These are phyloP conservation scores for Lymantria dispar DNA, from an alignment of 2,888 invertebrate genomes.

Conservation along the genomic window DNA sequence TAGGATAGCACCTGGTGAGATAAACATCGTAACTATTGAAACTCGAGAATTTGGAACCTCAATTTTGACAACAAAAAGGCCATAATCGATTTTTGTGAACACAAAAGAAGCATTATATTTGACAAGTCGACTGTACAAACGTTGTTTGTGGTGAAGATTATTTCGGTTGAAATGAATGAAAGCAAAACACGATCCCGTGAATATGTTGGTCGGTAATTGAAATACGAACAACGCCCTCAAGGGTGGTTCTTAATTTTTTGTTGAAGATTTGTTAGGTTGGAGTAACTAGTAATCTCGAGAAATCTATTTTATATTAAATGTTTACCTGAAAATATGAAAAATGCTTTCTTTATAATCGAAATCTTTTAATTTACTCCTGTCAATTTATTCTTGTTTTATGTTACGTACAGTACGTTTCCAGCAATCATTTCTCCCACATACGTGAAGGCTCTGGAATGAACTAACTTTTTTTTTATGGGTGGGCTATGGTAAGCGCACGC, in stretches of 20 bases:
- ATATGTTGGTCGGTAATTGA: slow-evolving; percentile 74
- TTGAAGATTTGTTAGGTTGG: slow-evolving; percentile 36
- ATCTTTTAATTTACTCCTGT: too few species aligned
- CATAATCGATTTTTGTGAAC: slow-evolving; percentile 77
- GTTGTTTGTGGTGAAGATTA: slow-evolving; percentile 81
- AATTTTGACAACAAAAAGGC: slow-evolving; percentile 82
- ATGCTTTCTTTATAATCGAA: too few species aligned
- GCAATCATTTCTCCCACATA: too few species aligned
- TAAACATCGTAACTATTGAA: slow-evolving; percentile 79
- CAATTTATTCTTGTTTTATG: too few species aligned
- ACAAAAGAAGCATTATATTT: slow-evolving; percentile 79
- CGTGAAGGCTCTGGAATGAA: too few species aligned
- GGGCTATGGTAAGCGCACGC: too few species aligned
- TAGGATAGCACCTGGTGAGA: slow-evolving; percentile 75
- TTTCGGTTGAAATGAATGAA: slow-evolving; percentile 81
- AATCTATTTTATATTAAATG: slow-evolving; percentile 29
- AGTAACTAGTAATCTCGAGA: slow-evolving; percentile 42
- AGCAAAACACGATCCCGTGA: slow-evolving; percentile 77
- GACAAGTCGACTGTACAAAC: slow-evolving; percentile 78
- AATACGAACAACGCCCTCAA: slow-evolving; percentile 66
- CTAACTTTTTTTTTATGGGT: too few species aligned
- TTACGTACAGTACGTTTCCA: too few species aligned
- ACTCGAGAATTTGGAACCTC: slow-evolving; percentile 78
- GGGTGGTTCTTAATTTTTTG: slow-evolving; percentile 54
- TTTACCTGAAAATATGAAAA: slow-evolving; percentile 2